These are phyloP conservation scores for Cairina moschata DNA, from an alignment of 2,113 vertebrate species.

Conservation along the genomic window DNA sequence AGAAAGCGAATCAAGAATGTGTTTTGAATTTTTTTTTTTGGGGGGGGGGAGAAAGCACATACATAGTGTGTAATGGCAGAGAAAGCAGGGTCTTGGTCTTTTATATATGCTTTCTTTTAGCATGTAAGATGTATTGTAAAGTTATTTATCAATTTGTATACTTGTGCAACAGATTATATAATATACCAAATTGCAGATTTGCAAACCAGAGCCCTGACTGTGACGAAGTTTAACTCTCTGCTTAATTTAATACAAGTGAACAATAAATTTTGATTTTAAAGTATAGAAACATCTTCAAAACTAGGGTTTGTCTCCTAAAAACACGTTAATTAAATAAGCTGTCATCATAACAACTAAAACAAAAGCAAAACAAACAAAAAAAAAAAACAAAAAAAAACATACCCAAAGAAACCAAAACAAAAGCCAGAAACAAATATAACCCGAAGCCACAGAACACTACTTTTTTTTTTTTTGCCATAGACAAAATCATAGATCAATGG, in stretches of 20 bases:
- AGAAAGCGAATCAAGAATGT: neutral
- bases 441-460: neutral
- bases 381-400: neutral
- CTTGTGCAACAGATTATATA: neutral
- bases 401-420: neutral
- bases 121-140: neutral
- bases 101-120: neutral
- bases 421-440: neutral
- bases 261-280: neutral
- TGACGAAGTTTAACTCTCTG: neutral
- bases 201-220: neutral
- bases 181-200: neutral
- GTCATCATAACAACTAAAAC: neutral
- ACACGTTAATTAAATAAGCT: neutral
- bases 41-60: neutral
- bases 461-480: neutral
- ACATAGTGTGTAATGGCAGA: neutral
- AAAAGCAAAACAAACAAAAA: neutral
- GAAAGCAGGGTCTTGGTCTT: neutral
- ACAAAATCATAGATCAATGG: neutral
- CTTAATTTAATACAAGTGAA: neutral
- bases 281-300: neutral
- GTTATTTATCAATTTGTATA: too few relatives aligned
- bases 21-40: neutral
- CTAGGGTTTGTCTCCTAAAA: neutral